Base-by-base conservation (phyloP, 2,113 vertebrate species). In the Plectropomus leopardus region DNA sequence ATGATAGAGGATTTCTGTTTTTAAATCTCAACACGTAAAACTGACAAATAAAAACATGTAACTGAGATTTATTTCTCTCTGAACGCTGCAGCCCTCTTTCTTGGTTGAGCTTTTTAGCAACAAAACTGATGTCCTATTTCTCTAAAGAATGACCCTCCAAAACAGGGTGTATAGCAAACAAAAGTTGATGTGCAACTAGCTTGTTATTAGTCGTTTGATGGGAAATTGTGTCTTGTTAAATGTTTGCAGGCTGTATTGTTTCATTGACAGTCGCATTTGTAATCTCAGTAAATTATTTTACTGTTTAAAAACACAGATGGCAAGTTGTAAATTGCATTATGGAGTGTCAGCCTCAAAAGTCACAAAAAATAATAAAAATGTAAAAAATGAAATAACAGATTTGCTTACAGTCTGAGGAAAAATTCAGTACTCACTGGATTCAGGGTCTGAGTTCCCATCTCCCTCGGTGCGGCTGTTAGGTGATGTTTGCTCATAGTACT, bases 401-500 rank as follows among this genome's bases (percentile, higher is more conserved):
- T 64, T 69, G 32, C 63, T 45, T 68, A 23, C 21, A 36, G 67
- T 47, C 21, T 57, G 36, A 24, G 19, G 14, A 40, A 36, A 36
- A 36, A 36, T 21, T 85, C 47, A 11, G 77, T 54, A 98, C 98
- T 97, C 94, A 99, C 98, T 97, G 88, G 97, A 98, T 94, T 99
- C 98, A 0, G 98, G 98, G 93, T 99, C 98, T 4, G 98, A 99
- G 94, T 99, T 99, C 67, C 98, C 98, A 1, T 99, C 98, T 72
- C 97, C 98, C 90, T 99, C 98, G 0, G 97, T 99, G 83, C 98
- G 96, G 93, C 96, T 99, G 94, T 96, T 98, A 44, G 96, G 96
- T 0, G 97, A 96, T 2, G 96, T 93, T 86, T 97, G 97, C 87
- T 99, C 96, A 7, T 96, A 98, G 94, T 97, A 98, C 70, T 98